Conservation (phyloP, 2,797 vertebrate species). For the Muraenolepis orangiensis region DNA sequence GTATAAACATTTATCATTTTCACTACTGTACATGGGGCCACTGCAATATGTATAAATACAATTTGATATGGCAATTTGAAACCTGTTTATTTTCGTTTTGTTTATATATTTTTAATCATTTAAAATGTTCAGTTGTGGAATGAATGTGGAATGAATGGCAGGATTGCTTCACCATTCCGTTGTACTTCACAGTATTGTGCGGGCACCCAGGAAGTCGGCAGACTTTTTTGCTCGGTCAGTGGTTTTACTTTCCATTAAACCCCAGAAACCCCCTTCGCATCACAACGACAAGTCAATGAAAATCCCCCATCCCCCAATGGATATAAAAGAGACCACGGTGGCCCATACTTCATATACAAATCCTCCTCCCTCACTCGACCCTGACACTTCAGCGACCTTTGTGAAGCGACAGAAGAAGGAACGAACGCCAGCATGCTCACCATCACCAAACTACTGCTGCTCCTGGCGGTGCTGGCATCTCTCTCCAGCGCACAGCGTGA, state of each 20-base stretch:
- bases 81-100: no score
- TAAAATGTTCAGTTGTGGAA: no score
- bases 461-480: slow-evolving; percentile 47
- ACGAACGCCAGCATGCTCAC: slow-evolving; percentile 47
- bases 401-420: slow-evolving; percentile 10
- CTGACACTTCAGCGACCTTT: neutral
- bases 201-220: no score
- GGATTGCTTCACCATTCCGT: no score
- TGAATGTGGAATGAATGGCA: no score
- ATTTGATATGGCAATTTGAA: no score
- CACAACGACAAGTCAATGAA: neutral
- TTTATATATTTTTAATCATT: no score
- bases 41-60: no score
- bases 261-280: neutral
- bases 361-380: neutral
- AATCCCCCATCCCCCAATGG: no score
- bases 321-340: neutral
- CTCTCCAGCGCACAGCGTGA: slow-evolving; percentile 55
- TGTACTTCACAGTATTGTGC: no score
- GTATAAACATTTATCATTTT: no score
- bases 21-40: no score
- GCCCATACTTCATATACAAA: neutral
- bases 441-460: slow-evolving; percentile 50
- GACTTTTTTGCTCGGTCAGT: neutral
- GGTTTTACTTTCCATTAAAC: neutral